These are phyloP conservation scores for Rhynchophorus ferrugineus DNA, from an alignment of 1,140 invertebrate species.

Conservation along the genomic window DNA sequence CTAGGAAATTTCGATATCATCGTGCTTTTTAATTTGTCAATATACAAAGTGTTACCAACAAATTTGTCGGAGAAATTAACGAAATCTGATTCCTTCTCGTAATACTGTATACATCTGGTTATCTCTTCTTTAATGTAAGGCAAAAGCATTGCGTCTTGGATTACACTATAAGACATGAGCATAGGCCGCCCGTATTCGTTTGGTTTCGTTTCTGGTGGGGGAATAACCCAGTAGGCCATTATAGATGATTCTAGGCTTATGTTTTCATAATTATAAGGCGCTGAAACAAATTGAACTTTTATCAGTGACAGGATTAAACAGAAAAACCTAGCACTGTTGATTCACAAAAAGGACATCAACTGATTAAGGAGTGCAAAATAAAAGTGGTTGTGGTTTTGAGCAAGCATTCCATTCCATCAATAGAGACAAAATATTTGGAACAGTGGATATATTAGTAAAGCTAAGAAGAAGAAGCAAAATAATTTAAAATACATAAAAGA, in stretches of 20 bases:
- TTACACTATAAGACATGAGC: slow-evolving; percentile 75
- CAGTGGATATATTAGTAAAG: too few species aligned
- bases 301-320: neutral
- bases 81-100: slow-evolving; percentile 66
- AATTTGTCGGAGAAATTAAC: slow-evolving; percentile 72
- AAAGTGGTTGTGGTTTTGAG: too few species aligned
- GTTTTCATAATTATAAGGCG: slow-evolving; percentile 77
- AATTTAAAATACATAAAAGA: too few species aligned
- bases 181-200: slow-evolving; percentile 87
- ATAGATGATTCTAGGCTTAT: slow-evolving; percentile 70
- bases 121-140: slow-evolving; percentile 80
- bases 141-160: slow-evolving; percentile 74
- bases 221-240: slow-evolving; percentile 89
- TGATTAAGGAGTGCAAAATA: too few species aligned
- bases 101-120: slow-evolving; percentile 78
- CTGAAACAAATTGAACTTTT: slow-evolving; percentile 46
- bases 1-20: slow-evolving; percentile 57
- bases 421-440: too few species aligned
- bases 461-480: too few species aligned
- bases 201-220: slow-evolving; percentile 83
- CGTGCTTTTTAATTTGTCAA: slow-evolving; percentile 70
- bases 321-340: slow-evolving; percentile 1
- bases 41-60: slow-evolving; percentile 61
- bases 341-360: too few species aligned
- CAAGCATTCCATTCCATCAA: too few species aligned